Evolutionary conservation across 2,113 vertebrate species (phyloP), one percentile per base, ranked within the genome.

Genomic region (Parus major): DNA sequence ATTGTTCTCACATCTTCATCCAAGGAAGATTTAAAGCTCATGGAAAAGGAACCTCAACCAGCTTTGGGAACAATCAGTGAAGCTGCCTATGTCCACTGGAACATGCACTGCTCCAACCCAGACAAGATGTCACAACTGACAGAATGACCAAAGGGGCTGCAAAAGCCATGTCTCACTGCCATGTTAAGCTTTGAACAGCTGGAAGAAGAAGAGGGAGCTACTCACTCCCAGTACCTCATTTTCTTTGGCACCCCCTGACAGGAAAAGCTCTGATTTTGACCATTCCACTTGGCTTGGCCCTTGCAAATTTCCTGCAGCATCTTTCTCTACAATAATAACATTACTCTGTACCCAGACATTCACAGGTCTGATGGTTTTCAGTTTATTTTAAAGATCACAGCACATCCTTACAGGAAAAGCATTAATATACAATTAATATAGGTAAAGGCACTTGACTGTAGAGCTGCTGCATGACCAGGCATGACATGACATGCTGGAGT

Each of bases 121-220:
- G 44, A 23, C 11, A 47, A 44, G 59, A 29, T 8, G 19, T 64
- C 35, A 29, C 35, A 17, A 22, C 5, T 8, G 31, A 47, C 29
- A 53, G 11, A 65, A 60, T 9, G 44, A 71, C 47, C 75, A 66
- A 63, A 28, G n/a, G 33, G 19, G 41, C 70, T 46, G 52, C 39
- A 53, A 60, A 84, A 76, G 28, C 24, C 81, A 73, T 12, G 0
- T 56, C 70, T 65, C 8, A 0, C 15, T 41, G 71, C 8, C 53
- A 35, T 0, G 0, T 70, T 36, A 28, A 73, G 10, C 18, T 41
- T 10, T 47, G 33, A 36, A 28, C 33, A 56, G 52, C 0, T 52
- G 12, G 28, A 71, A 49, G 27, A 7, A 29, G 73, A 79, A 82
- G 42, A 70, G 5, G 15, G 44, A 93, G 39, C 11, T 12, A 8